Evolutionary conservation across 1,140 invertebrate genomes (phyloP), one percentile per base, ranked within the genome.

Genomic region (Schlechtendalia chinensis): DNA sequence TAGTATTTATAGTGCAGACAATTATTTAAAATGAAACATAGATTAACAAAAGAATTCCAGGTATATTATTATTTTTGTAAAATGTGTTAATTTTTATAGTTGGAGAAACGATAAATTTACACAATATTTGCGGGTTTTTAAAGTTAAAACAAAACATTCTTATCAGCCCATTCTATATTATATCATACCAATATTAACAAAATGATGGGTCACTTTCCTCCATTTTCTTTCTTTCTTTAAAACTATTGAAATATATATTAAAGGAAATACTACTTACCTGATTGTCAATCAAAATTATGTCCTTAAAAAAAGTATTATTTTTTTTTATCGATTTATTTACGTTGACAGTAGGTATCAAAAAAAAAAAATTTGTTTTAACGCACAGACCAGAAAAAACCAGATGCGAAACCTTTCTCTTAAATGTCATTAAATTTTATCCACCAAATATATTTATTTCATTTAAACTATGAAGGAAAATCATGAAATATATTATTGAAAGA

Each of bases 241-340:
- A 45, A 61, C 74, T 77, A 77, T 32, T 77, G 54, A 77, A 59
- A 61, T 45, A 77, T 77, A 61, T 77, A 77, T 61, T 77, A 1
- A 77, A 77, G 74, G 74, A 77, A 77, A 77, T 77, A 77, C 56
- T 77, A 77, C 74, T 77, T 77, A 77, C 74, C 74, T 77, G 74
- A 45, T 77, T 59, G 74, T 59, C 74, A 77, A 58, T 77, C 74
- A 77, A 77, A 77, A 77, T 77, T 59, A 77, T 61, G 74, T 77
- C 22, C 74, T 59, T 77, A 47, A 58, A 58, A 77, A 77, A n/a
- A n/a, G n/a, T n/a, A 77, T 67, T 67, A 71, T 47, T 71, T 39
- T 19, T 54, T 54, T 58, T 75, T 77, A 77, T 71, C 45, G 56
- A 77, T 77, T 77, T 77, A 75, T 75, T n/a, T 75, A 59, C 74